These are phyloP conservation scores for Neolamprologus sp. DNA, from an alignment of 2,113 vertebrate genomes.

Conservation along the genomic window DNA sequence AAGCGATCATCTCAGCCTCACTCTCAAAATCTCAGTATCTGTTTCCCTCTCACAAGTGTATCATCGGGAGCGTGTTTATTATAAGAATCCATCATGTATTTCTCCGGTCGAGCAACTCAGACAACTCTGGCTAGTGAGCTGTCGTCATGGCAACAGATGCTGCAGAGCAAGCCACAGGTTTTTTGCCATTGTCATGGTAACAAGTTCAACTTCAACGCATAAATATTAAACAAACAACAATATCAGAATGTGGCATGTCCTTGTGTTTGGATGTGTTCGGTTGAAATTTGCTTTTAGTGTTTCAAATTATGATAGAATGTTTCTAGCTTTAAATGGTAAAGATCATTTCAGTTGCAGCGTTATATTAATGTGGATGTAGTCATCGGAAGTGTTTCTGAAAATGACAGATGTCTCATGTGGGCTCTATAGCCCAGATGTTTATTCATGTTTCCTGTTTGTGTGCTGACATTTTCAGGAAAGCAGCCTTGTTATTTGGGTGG, in stretches of 20 bases:
- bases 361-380: not conserved
- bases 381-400: not conserved
- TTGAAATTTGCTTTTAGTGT: not conserved
- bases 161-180: conserved; percentile 21
- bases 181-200: conserved; percentile 57
- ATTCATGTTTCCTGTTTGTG: not conserved
- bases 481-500: conserved; percentile 92
- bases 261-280: not conserved
- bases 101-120: not conserved
- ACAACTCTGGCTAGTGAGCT: conserved; percentile 1
- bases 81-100: not conserved
- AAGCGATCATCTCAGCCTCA: not conserved
- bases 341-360: not conserved
- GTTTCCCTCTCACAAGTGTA: not conserved
- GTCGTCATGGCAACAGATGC: conserved; percentile 63
- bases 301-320: not conserved
- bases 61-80: not conserved
- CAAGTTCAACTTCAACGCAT: conserved; percentile 17
- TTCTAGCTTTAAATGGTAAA: not conserved
- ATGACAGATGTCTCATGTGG: not conserved
- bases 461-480: conserved; percentile 77
- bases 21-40: not conserved
- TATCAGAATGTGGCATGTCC: not conserved
- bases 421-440: not conserved
- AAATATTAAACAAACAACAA: conserved; percentile 23